phyloP scores from a whole-genome alignment of 2,113 vertebrate species.

The Scopus umbretta region DNA sequence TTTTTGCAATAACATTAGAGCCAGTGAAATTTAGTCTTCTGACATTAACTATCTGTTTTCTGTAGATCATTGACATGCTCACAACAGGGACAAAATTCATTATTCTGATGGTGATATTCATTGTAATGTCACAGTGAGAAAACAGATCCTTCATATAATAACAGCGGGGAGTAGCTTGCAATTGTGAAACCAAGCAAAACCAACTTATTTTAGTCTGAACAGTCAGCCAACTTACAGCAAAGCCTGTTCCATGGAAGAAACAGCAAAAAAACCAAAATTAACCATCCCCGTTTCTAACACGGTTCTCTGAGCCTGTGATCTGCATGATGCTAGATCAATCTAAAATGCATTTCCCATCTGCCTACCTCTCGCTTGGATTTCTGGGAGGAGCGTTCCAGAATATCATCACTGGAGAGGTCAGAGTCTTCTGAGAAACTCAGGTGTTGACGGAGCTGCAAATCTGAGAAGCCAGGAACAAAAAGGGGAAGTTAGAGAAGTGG shows the following conservation, averaged over 20 bases:
- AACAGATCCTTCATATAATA: not conserved
- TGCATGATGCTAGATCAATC: not conserved
- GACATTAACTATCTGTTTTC: not conserved
- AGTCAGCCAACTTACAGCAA: not conserved
- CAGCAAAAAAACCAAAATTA: not conserved
- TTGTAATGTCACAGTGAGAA: not conserved
- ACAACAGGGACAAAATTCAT: not conserved
- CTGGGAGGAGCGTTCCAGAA: conserved; percentile 91
- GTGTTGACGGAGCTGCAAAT: conserved; percentile 84
- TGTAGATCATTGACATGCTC: not conserved
- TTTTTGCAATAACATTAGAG: not conserved
- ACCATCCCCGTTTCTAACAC: not conserved
- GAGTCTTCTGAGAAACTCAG: conserved; percentile 96
- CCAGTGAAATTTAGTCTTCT: not conserved
- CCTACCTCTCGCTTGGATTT: conserved; percentile 92
- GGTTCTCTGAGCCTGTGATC: not conserved
- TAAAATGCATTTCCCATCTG: not conserved
- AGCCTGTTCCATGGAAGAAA: not conserved
- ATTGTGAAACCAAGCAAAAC: not conserved
- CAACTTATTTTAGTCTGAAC: not conserved
- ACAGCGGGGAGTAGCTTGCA: not conserved
- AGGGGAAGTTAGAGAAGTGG: not conserved
- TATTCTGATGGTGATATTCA: not conserved
- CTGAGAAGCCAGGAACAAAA: conserved; percentile 57
- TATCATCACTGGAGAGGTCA: conserved; percentile 92